A percentile compares a stretch with the other conserved stretches of the same genome.
Evolutionary conservation across 2,113 vertebrate genomes (phyloP).

Genomic region (Setophaga petechia): DNA sequence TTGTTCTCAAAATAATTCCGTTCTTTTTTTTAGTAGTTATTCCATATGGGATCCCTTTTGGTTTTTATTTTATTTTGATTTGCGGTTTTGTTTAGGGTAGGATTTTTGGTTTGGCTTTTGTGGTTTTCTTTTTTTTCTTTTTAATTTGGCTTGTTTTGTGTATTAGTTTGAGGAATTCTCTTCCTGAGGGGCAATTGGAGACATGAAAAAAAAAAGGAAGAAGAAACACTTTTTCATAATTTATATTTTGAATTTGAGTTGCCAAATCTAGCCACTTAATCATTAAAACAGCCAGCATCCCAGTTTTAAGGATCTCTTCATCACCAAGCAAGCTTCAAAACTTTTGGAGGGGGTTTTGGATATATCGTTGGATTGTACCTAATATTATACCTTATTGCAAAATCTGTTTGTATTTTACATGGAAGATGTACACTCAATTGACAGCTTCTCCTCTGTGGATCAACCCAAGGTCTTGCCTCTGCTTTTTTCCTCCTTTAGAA

Average conservation of each 20-base stretch:
- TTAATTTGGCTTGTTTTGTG: neutral
- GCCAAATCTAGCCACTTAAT: neutral
- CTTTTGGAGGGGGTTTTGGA: neutral
- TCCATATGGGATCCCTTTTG: neutral
- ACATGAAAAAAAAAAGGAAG: neutral
- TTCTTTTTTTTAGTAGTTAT: neutral
- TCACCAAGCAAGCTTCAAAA: neutral
- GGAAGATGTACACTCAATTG: neutral
- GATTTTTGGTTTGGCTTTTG: neutral
- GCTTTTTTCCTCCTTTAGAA: neutral
- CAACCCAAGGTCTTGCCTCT: neutral
- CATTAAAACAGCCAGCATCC: neutral
- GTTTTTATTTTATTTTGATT: neutral
- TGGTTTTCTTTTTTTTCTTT: neutral
- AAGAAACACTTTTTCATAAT: neutral
- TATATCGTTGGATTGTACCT: neutral
- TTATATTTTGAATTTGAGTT: neutral
- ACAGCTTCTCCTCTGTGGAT: neutral
- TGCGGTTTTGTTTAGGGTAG: neutral
- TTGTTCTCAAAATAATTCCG: rapidly evolving
- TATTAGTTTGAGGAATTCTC: neutral
- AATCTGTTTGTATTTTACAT: neutral
- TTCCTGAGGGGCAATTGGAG: neutral
- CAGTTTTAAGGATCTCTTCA: neutral
- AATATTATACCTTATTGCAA: neutral